phyloP scores from a whole-genome alignment of 2,797 vertebrate species.

The Ctenochaetus hawaiiensis region DNA sequence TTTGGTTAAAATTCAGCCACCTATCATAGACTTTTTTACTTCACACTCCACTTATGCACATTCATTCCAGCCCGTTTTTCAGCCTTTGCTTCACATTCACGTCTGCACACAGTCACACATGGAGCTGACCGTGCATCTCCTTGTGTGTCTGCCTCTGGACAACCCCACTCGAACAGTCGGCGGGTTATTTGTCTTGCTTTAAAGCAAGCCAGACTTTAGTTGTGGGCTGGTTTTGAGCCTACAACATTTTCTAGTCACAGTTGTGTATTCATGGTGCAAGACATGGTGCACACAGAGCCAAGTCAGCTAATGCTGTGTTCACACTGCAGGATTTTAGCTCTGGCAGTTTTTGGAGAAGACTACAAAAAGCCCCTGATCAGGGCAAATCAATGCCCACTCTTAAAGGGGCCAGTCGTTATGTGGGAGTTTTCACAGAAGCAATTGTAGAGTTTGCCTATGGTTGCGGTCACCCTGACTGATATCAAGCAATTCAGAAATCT shows the following conservation, averaged over 20 bases:
- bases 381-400: too few species aligned
- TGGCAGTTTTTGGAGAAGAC: too few species aligned
- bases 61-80: constrained; percentile 22
- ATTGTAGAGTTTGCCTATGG: too few species aligned
- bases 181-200: not conserved
- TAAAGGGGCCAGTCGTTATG: too few species aligned
- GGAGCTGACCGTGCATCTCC: constrained; percentile 9
- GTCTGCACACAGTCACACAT: constrained; percentile 25
- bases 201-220: constrained; percentile 17
- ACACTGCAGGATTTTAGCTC: too few species aligned
- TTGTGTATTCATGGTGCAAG: not conserved
- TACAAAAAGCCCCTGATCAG: too few species aligned
- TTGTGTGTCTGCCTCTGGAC: constrained; percentile 19
- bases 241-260: constrained; percentile 17
- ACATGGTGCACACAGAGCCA: not conserved
- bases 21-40: constrained; percentile 4
- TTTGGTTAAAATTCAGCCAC: not conserved
- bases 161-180: constrained; percentile 8
- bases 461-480: too few species aligned
- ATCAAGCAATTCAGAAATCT: too few species aligned
- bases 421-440: too few species aligned
- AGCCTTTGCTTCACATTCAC: constrained; percentile 9
- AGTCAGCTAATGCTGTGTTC: not conserved
- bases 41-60: constrained; percentile 2
- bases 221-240: constrained; percentile 20